Conservation (phyloP, 2,113 vertebrate species). For the Cygnus buccinator region DNA sequence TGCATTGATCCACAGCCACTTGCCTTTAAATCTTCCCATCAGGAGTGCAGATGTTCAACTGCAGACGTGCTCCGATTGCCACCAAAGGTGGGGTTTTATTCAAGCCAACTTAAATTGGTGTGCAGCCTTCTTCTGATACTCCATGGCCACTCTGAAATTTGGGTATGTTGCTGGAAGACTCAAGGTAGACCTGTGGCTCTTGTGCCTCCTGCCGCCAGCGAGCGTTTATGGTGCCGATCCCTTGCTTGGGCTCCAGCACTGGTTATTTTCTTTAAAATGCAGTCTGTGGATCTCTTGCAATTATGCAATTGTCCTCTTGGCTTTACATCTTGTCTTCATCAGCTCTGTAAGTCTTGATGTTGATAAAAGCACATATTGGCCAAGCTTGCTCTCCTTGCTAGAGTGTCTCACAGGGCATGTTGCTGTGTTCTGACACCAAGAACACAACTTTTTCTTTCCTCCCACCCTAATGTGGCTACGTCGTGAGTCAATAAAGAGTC, state of each 20-base stretch:
- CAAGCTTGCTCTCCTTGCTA: neutral
- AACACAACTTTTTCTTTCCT: too few species aligned
- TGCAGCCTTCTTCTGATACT: neutral
- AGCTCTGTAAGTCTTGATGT: neutral
- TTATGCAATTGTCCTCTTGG: neutral
- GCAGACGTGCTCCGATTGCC: neutral
- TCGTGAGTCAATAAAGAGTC: neutral
- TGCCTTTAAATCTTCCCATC: neutral
- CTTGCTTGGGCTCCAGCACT: neutral
- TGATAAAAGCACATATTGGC: fast-evolving
- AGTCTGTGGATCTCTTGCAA: neutral
- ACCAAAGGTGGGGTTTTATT: neutral
- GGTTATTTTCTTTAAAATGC: neutral
- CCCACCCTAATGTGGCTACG: neutral
- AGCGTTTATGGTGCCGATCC: neutral
- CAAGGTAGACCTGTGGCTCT: neutral
- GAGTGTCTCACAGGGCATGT: fast-evolving
- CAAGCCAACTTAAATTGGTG: neutral
- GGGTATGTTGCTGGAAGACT: neutral
- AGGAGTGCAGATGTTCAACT: neutral
- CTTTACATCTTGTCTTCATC: neutral
- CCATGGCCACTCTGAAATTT: neutral
- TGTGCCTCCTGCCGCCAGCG: neutral
- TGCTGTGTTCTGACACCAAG: neutral
- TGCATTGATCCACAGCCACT: neutral